Conservation (phyloP, 2,888 invertebrate species). For the Phrixothrix hirtus region DNA sequence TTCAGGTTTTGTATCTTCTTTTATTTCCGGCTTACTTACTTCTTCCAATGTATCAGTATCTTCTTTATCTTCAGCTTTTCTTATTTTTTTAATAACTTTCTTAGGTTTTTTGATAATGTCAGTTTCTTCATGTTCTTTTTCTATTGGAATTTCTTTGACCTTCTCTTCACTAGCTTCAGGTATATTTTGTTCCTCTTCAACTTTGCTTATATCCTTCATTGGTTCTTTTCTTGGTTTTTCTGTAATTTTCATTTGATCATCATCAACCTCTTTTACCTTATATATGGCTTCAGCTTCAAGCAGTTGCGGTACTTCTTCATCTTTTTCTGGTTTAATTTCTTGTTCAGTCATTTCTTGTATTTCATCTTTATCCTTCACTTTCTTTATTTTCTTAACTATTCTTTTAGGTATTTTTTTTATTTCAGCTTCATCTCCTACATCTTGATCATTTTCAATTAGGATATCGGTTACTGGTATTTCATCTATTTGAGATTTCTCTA, state of each 20-base stretch:
- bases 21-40: too few species aligned
- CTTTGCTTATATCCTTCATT: too few species aligned
- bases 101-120: too few species aligned
- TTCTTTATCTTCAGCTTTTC: too few species aligned
- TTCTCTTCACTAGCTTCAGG: too few species aligned
- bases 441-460: conserved; percentile 26
- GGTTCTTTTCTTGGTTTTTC: not conserved
- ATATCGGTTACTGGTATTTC: conserved; percentile 46
- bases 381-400: conserved; percentile 41
- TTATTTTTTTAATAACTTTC: too few species aligned
- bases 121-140: too few species aligned
- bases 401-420: conserved; percentile 38
- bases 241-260: conserved; percentile 23
- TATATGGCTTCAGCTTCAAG: not conserved
- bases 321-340: conserved; percentile 18
- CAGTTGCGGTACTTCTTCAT: conserved; percentile 17
- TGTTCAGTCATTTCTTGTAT: conserved; percentile 36
- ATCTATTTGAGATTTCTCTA: conserved; percentile 49
- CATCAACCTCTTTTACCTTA: conserved; percentile 31
- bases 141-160: too few species aligned
- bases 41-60: too few species aligned
- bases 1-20: too few species aligned
- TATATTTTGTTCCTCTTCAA: too few species aligned
- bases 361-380: conserved; percentile 39
- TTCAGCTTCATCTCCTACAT: conserved; percentile 20